phyloP scores from a whole-genome alignment of 2,888 invertebrate genomes.

The Oxytorus armatus region DNA sequence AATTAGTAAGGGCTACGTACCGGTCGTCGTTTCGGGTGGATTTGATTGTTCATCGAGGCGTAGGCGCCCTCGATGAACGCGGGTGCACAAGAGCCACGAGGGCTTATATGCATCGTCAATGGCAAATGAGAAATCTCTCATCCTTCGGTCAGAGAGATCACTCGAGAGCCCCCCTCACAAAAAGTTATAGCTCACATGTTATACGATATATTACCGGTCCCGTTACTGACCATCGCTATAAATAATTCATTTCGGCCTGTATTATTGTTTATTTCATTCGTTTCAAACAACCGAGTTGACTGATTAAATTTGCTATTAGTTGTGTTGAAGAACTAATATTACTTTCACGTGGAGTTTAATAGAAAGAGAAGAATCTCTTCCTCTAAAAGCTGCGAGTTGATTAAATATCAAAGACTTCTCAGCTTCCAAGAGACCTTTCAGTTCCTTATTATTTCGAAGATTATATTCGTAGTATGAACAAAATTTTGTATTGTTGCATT shows the following conservation, averaged over 20 bases:
- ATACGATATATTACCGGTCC: conserved; percentile 26
- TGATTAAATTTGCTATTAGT: background rate
- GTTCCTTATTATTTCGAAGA: too few species aligned
- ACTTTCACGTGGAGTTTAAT: too few species aligned
- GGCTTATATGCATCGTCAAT: conserved; percentile 56
- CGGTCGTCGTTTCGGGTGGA: conserved; percentile 58
- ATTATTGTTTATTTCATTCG: background rate
- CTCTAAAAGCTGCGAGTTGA: too few species aligned
- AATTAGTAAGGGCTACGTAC: conserved; percentile 64
- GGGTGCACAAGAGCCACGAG: conserved; percentile 49
- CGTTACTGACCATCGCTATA: conserved; percentile 18
- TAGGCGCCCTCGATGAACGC: conserved; percentile 57
- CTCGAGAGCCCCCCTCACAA: conserved; percentile 33
- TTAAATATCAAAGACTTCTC: too few species aligned
- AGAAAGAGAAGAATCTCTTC: too few species aligned
- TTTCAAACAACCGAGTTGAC: background rate
- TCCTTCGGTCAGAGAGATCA: conserved; percentile 48
- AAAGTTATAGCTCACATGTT: conserved; percentile 39
- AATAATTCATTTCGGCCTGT: conserved; percentile 19
- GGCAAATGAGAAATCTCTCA: conserved; percentile 61
- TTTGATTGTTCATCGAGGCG: conserved; percentile 67
- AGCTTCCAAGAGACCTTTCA: too few species aligned
- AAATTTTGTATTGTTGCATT: too few species aligned
- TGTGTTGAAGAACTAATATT: too few species aligned
- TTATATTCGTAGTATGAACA: too few species aligned